Base-by-base conservation (phyloP, 2,888 invertebrate species). In the Epirrhoe tristata region DNA sequence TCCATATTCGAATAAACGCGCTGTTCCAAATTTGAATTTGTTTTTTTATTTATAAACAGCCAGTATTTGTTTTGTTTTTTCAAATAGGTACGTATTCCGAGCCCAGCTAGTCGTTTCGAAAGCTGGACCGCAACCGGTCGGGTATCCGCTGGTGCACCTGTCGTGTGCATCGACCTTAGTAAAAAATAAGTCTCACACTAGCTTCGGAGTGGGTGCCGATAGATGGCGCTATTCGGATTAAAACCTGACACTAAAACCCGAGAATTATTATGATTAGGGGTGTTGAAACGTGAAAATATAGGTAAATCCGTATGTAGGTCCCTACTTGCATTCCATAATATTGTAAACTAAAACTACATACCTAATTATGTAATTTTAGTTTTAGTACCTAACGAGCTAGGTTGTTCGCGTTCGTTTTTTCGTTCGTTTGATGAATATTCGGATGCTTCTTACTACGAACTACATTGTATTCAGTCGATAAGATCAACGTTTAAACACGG, bases 81-180 rank as follows among this genome's bases (percentile, higher is more conserved):
- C 32, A 50, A 57, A 67, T 60, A 59, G 24, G 36, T 59, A 60
- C 50, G 34, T 59, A 63, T 63, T 61, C 60, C 51, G 39, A 63
- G 24, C 24, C 24, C 24, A 24, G 24, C 56, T 59, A 50, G 67
- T 52, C 46, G 75, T 73, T 74, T 72, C 74, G 75, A 77, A 78
- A 64, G 77, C 74, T 62, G 46, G 74, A 70, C 63, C 60, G 63
- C 73, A 77, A 83, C 84, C 84, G 82, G 84, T 84, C 79, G 70
- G 58, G 75, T 78, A 83, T 84, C 83, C 83, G 84, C 77, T 64
- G n/a, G 63, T 68, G 77, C 83, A 84, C 83, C 83, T 84, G 83
- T 78, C 81, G 74, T 74, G 74, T 70, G 69, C 74, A 70, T 51
- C 74, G 74, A 74, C 78, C 80, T 80, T 63, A 51, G 58, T 74